Percentiles rank a stretch among this genome's conserved stretches.
Conservation (phyloP, 2,888 invertebrate species). For the Ophioninae sp. region DNA sequence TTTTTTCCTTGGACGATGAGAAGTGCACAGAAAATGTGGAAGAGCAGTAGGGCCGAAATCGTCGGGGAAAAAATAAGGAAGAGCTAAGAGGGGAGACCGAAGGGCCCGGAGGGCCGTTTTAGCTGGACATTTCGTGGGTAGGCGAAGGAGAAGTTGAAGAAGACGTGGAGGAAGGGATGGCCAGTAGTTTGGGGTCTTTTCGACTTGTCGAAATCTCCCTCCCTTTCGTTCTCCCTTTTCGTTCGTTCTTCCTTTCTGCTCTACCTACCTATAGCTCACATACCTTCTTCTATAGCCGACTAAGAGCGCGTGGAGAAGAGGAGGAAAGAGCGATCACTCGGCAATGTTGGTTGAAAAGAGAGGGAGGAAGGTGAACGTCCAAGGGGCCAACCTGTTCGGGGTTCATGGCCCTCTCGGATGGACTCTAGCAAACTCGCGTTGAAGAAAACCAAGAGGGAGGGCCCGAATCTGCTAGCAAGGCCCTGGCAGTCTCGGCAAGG, state of each 20-base stretch:
- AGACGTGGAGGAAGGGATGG: slow-evolving; percentile 57
- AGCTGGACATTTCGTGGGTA: slow-evolving; percentile 67
- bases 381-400: slow-evolving; percentile 81
- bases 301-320: slow-evolving; percentile 47
- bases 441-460: slow-evolving; percentile 52
- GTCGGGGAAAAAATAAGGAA: slow-evolving; percentile 33
- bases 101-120: slow-evolving; percentile 61
- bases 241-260: slow-evolving; percentile 14
- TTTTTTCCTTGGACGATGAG: too few relatives aligned
- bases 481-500: slow-evolving; percentile 37
- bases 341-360: slow-evolving; percentile 65
- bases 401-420: slow-evolving; percentile 80
- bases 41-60: slow-evolving; percentile 53
- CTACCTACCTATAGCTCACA: slow-evolving; percentile 48
- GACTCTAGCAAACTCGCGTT: slow-evolving; percentile 76
- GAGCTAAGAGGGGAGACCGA: slow-evolving; percentile 47
- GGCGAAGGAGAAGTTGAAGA: slow-evolving; percentile 38
- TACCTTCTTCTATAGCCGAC: slow-evolving; percentile 50
- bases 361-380: slow-evolving; percentile 80
- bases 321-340: slow-evolving; percentile 61
- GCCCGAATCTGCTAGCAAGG: slow-evolving; percentile 56
- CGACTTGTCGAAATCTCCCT: slow-evolving; percentile 18
- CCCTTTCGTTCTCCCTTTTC: slow-evolving; percentile 18
- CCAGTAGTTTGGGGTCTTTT: slow-evolving; percentile 56
- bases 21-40: slow-evolving; percentile 50